These are phyloP conservation scores for Squalus acanthias DNA, from an alignment of 2,797 vertebrate species.

Conservation along the genomic window DNA sequence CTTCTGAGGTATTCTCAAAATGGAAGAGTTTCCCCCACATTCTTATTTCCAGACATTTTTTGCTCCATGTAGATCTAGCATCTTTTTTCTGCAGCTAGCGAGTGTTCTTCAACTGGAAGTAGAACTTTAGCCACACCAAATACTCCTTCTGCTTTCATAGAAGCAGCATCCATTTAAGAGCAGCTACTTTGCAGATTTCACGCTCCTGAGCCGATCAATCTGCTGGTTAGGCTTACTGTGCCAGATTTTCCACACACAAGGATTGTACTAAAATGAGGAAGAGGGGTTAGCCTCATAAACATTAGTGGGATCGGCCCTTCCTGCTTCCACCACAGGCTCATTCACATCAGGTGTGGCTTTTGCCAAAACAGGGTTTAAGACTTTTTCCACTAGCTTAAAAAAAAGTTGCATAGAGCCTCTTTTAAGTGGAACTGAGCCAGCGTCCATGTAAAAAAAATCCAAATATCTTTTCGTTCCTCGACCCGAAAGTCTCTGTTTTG, in stretches of 20 bases:
- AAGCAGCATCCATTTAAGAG: not conserved
- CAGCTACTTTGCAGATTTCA: not conserved
- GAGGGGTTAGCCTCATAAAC: not conserved
- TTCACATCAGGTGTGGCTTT: not conserved
- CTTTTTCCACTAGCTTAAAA: not conserved
- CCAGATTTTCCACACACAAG: not conserved
- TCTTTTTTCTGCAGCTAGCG: not conserved
- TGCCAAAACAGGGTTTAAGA: not conserved
- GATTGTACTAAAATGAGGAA: not conserved
- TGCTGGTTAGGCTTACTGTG: not conserved
- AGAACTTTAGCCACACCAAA: not conserved
- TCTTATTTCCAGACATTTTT: not conserved
- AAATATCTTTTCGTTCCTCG: not conserved
- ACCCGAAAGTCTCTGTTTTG: not conserved
- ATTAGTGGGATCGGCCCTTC: too few species aligned
- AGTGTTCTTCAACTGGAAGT: not conserved
- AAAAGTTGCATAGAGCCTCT: not conserved
- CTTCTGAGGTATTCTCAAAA: too few species aligned
- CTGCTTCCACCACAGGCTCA: not conserved
- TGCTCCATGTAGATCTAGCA: not conserved
- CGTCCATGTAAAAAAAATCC: not conserved
- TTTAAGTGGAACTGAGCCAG: not conserved
- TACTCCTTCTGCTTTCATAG: not conserved
- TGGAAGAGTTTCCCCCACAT: too few species aligned
- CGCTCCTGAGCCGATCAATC: not conserved